A percentile compares a stretch with the other conserved stretches of the same genome.
These are phyloP conservation scores for Neocrepidodera transversa DNA, from an alignment of 2,888 invertebrate genomes.

Conservation along the genomic window DNA sequence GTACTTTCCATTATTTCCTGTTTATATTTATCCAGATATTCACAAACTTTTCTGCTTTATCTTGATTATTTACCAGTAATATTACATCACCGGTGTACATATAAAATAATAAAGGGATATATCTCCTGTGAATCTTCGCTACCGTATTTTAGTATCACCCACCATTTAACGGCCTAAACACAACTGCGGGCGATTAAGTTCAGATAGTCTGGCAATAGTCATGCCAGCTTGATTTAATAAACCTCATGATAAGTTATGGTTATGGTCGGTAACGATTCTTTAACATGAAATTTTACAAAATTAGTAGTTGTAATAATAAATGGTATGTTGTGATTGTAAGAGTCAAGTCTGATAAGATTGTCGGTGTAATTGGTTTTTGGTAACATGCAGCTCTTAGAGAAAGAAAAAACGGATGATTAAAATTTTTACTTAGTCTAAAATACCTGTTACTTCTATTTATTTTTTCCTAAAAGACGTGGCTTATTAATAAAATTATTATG, in stretches of 20 bases:
- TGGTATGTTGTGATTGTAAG: constrained; percentile 3
- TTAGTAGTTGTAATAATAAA: constrained; percentile 21
- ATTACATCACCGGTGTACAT: no score
- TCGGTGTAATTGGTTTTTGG: neutral
- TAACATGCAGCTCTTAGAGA: constrained; percentile 1
- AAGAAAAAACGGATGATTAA: neutral
- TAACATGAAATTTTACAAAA: constrained; percentile 43
- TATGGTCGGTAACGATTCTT: constrained; percentile 41
- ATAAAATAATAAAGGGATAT: no score
- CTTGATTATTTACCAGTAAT: no score
- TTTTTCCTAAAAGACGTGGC: no score
- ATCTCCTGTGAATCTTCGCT: no score
- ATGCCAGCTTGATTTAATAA: constrained; percentile 49
- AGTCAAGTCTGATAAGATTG: neutral
- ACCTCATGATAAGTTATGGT: constrained; percentile 43
- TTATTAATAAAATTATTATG: no score
- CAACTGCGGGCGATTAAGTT: constrained; percentile 36
- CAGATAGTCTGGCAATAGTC: constrained; percentile 40
- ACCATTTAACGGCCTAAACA: constrained; percentile 34
- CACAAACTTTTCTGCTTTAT: no score
- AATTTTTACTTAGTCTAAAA: neutral
- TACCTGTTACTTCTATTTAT: constrained; percentile 2
- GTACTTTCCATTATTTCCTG: no score
- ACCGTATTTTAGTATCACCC: no score
- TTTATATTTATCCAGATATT: no score